Conservation (phyloP, 2,113 vertebrate species). For the Mesoclemmys tuberculata region DNA sequence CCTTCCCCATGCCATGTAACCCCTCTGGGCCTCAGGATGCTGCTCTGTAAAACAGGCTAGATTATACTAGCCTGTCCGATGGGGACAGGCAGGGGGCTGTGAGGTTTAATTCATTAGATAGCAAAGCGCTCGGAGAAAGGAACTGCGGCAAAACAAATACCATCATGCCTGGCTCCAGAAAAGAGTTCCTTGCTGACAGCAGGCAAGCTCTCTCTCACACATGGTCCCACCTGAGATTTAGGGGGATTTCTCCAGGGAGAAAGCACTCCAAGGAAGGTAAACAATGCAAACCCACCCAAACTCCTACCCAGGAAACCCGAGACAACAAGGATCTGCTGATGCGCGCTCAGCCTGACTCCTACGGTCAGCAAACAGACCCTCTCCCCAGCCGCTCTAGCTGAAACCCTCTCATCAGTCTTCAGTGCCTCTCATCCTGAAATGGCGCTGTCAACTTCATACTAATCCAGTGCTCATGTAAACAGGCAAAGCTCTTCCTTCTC, state of each 20-base stretch:
- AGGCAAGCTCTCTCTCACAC: background rate
- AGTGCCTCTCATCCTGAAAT: constrained; percentile 49
- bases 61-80: background rate
- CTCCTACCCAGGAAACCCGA: background rate
- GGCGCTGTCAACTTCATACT: constrained; percentile 79
- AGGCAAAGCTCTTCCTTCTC: constrained; percentile 82
- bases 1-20: background rate
- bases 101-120: background rate
- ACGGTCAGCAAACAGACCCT: background rate
- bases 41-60: background rate
- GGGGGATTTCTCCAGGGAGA: background rate
- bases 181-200: background rate
- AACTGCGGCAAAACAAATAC: background rate
- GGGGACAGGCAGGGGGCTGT: background rate
- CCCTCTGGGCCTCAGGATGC: background rate
- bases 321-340: constrained; percentile 19
- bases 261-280: background rate
- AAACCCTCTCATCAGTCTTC: constrained; percentile 4
- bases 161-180: background rate
- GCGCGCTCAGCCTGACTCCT: constrained; percentile 3
- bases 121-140: background rate
- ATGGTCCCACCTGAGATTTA: background rate
- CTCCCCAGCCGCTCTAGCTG: background rate
- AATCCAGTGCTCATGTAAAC: constrained; percentile 88
- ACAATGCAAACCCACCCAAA: background rate